phyloP scores from a whole-genome alignment of 2,888 invertebrate genomes.

The Acleris cristana region DNA sequence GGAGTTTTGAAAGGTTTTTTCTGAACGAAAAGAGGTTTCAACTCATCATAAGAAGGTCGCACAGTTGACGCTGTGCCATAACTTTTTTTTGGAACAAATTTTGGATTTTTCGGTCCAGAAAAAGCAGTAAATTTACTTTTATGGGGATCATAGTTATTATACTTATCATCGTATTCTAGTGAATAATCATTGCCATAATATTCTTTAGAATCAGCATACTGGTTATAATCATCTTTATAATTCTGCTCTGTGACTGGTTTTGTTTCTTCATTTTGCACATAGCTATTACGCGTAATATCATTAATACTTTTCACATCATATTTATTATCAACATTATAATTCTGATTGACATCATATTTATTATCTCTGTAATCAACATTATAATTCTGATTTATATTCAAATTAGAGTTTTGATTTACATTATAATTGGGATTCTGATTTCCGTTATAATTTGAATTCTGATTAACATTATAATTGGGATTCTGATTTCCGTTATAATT shows the following conservation, averaged over 20 bases:
- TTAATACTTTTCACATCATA: conserved; percentile 15
- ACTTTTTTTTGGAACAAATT: conserved; percentile 37
- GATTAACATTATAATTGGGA: conserved; percentile 25
- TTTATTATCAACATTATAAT: conserved; percentile 41
- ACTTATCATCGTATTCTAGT: conserved; percentile 54
- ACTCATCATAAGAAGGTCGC: conserved; percentile 51
- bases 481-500: conserved; percentile 32
- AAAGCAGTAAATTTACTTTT: conserved; percentile 58
- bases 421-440: conserved; percentile 41
- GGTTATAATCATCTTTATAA: conserved; percentile 53
- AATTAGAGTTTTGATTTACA: conserved; percentile 42
- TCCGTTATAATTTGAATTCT: conserved; percentile 39
- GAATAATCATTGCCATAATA: conserved; percentile 66
- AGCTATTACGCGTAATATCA: conserved; percentile 22
- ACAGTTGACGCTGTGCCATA: conserved; percentile 41
- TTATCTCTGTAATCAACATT: conserved; percentile 43
- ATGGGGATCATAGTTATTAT: conserved; percentile 57
- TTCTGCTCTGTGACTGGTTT: conserved; percentile 38
- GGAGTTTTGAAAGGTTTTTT: conserved; percentile 50
- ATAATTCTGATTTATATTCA: conserved; percentile 37
- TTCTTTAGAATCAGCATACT: conserved; percentile 64
- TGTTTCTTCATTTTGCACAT: conserved; percentile 37
- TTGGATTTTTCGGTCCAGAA: conserved; percentile 41
- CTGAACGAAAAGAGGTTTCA: conserved; percentile 60
- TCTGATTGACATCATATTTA: conserved; percentile 37